Evolutionary conservation across 2,113 vertebrate genomes (phyloP), one percentile per base, ranked within the genome.

Genomic region (Macquaria ambigua): DNA sequence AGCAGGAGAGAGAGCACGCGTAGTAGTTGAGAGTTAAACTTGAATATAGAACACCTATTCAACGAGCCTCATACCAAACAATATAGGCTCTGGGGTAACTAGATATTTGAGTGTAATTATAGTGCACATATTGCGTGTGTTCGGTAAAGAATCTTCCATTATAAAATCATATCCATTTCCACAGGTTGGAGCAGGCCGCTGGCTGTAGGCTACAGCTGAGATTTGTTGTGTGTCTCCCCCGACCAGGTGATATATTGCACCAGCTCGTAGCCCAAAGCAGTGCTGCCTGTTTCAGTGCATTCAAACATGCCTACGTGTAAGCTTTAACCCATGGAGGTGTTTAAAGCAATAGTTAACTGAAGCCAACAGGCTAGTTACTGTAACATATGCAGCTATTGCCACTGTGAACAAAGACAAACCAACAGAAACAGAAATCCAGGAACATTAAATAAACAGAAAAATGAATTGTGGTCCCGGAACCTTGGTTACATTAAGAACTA

Each of bases 141-240:
- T 83, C 16, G 41, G 23, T 37, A 48, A 1, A 62, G 69, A 74
- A 31, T 73, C 56, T 16, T 69, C 23, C 8, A 20, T 52, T 66
- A 34, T 66, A 46, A 55, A 70, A n/a, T 23, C 41, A 8, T 34
- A 75, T 76, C 63, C 74, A n/a, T 74, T 59, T 66, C 1, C 41
- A 77, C 91, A 89, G 87, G 89, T 93, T 81, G 25, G 55, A 76
- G 88, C 92, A 93, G 76, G 89, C 71, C 8, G 12, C 62, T 74
- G 55, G 79, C 88, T 86, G 73, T 9, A 73, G 89, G 91, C 87
- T 62, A 77, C 72, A 18, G 82, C 78, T 7, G 16, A 59, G 67
- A 56, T 87, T 53, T 71, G 56, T 25, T 72, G 68, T 46, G 43
- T 50, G 50, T 70, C 46, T 76, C 39, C 61, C 21, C 74, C 20